A percentile compares a stretch with the other conserved stretches of the same genome.
Conservation (phyloP, 2,797 vertebrate species). For the Threskiornis aethiopicus region DNA sequence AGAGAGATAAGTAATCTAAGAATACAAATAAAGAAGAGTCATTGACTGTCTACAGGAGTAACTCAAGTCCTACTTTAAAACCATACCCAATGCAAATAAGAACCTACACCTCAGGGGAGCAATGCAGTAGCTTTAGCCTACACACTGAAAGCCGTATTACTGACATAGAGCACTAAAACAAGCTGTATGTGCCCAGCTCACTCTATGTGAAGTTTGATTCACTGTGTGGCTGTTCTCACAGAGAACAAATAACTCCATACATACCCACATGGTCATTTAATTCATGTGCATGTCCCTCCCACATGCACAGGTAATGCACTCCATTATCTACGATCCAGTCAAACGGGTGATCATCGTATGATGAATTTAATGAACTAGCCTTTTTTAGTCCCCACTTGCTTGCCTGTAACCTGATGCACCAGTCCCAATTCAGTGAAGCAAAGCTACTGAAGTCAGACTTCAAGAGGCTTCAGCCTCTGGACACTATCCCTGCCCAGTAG, state of each 20-base stretch:
- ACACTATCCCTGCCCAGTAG: neutral
- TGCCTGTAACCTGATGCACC: neutral
- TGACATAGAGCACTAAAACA: neutral
- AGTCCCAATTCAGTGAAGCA: neutral
- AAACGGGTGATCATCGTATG: neutral
- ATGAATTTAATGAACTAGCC: neutral
- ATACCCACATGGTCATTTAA: neutral
- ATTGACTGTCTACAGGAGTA: neutral
- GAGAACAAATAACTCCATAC: neutral
- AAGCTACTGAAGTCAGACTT: neutral
- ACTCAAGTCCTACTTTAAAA: neutral
- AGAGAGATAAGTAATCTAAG: neutral
- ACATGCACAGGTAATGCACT: neutral
- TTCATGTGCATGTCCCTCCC: neutral
- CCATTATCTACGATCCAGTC: neutral
- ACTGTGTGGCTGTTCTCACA: neutral
- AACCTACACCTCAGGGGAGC: neutral
- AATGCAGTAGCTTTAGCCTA: neutral
- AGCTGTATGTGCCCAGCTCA: accelerated
- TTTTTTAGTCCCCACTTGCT: neutral
- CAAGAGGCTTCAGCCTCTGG: neutral
- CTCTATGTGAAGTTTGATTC: neutral
- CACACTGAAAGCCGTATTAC: neutral
- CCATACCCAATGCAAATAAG: neutral
- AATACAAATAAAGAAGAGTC: neutral